Conservation (phyloP, 1,140 invertebrate species). For the Cotesia glomerata region DNA sequence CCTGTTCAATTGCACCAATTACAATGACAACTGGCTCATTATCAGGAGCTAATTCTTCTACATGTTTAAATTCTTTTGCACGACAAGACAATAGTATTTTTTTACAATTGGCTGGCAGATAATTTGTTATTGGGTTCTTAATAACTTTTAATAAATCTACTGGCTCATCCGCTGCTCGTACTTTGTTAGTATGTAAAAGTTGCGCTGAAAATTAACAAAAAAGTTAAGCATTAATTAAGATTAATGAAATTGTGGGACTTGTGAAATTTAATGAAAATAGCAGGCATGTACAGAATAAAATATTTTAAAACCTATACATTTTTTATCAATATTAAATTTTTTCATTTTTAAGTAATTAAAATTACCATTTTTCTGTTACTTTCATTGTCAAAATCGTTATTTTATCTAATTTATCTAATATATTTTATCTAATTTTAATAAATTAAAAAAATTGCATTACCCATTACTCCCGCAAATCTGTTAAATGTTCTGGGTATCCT, state of each 20-base stretch:
- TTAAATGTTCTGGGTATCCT: constrained; percentile 98
- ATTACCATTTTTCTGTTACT: too few species aligned
- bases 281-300: too few species aligned
- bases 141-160: constrained; percentile 96
- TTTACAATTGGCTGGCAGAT: constrained; percentile 91
- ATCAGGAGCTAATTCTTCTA: constrained; percentile 80
- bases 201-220: constrained; percentile 76
- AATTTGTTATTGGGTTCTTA: constrained; percentile 94
- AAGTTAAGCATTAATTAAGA: neutral
- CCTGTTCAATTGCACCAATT: constrained; percentile 97
- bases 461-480: constrained; percentile 97
- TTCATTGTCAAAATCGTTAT: neutral
- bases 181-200: constrained; percentile 92
- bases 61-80: constrained; percentile 78
- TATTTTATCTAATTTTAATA: neutral
- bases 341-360: too few species aligned
- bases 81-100: constrained; percentile 93
- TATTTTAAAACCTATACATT: too few species aligned
- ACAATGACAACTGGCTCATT: constrained; percentile 88
- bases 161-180: constrained; percentile 86
- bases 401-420: neutral
- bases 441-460: constrained; percentile 61
- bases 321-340: too few species aligned
- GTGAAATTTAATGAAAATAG: too few species aligned
- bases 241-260: too few species aligned